A percentile compares a stretch with the other conserved stretches of the same genome.
phyloP scores from a whole-genome alignment of 2,888 invertebrate genomes.

The Hetaerina titia region DNA sequence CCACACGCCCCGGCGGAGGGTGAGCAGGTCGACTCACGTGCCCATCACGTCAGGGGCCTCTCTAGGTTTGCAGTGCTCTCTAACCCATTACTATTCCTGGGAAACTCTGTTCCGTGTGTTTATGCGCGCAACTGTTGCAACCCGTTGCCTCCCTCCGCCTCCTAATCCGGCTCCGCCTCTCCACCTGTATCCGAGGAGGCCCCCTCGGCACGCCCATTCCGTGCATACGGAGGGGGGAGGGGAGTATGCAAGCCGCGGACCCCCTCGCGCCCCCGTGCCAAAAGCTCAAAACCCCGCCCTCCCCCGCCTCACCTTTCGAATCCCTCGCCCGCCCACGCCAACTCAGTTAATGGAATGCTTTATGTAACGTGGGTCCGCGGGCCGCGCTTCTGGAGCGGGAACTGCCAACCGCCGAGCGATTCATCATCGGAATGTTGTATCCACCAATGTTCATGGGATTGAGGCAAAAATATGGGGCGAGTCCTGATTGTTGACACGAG shows the following conservation, averaged over 20 bases:
- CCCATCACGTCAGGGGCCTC: neutral
- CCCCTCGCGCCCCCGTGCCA: neutral
- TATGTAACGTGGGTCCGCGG: slow-evolving; percentile 8
- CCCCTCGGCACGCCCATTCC: too few species aligned
- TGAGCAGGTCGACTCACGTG: neutral
- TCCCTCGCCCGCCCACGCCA: neutral
- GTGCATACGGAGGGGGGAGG: neutral
- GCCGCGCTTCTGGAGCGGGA: neutral
- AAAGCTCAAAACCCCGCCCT: neutral
- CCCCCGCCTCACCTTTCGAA: neutral
- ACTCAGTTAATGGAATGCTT: slow-evolving; percentile 52
- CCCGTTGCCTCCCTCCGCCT: neutral
- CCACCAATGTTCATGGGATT: too few species aligned
- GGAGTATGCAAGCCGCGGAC: neutral
- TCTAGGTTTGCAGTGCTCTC: neutral
- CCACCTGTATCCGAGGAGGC: neutral
- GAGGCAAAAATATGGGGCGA: too few species aligned
- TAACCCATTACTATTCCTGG: neutral
- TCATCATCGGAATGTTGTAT: neutral
- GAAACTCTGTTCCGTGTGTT: neutral
- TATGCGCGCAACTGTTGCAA: slow-evolving; percentile 1
- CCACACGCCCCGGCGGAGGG: neutral
- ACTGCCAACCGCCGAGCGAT: neutral
- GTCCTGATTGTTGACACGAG: too few species aligned
- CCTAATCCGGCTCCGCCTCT: neutral